Evolutionary conservation across 2,888 invertebrate species (phyloP), one percentile per base, ranked within the genome.

Genomic region (Plusia festucae): DNA sequence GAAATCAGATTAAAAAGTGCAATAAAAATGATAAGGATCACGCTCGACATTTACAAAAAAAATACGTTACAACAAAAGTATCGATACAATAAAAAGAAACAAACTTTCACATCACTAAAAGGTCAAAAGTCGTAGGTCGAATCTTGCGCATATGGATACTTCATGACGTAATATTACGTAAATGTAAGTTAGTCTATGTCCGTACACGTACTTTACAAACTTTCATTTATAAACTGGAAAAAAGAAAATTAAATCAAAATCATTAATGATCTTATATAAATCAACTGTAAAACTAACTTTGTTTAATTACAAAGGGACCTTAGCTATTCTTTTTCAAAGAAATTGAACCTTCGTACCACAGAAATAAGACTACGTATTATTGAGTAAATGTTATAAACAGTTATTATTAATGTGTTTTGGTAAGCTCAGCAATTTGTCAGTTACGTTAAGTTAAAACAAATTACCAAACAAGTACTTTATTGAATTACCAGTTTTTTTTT

Each of bases 121-220:
- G 88, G 88, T 88, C 89, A 85, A 82, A 84, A 85, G 92, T 91
- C 93, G 87, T 85, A 89, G 93, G 93, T 92, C 93, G 85, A 75
- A 82, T 85, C 88, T 91, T 90, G 89, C 91, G 88, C 85, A 86
- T 86, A 83, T 82, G 82, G 79, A 85, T 85, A 81, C 82, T 70
- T 65, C 53, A 67, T 92, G 90, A 90, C 77, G 92, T 90, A 93
- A 93, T 65, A 53, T 76, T 92, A 90, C 88, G 89, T 91, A 90
- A 79, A 78, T 52, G 69, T 81, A 78, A 76, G 71, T 77, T 73
- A 74, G 55, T 61, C 54, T 51, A 59, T 11, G 61, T 56, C 55
- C 32, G 30, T 22, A 66, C 52, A 32, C 22, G n/a, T 54, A 32
- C 61, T 34, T 62, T 53, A 75, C 65, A 68, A 63, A 68, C 40